These are phyloP conservation scores for Heterodera schachtii DNA, from an alignment of 1,140 invertebrate species.

Conservation along the genomic window DNA sequence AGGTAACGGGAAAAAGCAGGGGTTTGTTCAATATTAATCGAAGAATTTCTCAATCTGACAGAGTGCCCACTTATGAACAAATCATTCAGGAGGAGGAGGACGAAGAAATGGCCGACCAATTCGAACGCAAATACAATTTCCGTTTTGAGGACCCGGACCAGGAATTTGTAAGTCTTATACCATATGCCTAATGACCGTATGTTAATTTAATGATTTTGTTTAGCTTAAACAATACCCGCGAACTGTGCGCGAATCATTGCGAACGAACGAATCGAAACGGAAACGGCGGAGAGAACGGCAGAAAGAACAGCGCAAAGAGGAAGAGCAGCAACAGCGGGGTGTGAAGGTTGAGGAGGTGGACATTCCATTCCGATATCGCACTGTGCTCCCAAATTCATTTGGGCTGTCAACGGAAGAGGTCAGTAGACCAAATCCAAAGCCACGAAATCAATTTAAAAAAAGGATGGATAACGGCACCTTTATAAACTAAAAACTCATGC, in stretches of 20 bases:
- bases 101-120: conserved; percentile 81
- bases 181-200: background rate
- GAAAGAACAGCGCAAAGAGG: conserved; percentile 26
- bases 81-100: conserved; percentile 74
- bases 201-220: background rate
- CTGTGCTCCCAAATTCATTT: conserved; percentile 85
- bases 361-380: conserved; percentile 80
- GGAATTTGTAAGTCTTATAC: conserved; percentile 77
- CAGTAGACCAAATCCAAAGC: conserved; percentile 11
- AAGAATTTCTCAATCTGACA: conserved; percentile 10
- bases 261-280: conserved; percentile 76
- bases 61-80: conserved; percentile 69
- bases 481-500: too few relatives aligned
- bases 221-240: conserved; percentile 85
- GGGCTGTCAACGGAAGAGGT: conserved; percentile 86
- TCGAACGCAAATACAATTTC: conserved; percentile 93
- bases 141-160: conserved; percentile 92
- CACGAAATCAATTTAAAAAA: background rate
- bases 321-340: background rate
- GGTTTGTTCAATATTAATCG: conserved; percentile 8
- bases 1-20: conserved; percentile 41
- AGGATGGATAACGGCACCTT: too few relatives aligned
- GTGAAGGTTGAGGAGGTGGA: conserved; percentile 30
- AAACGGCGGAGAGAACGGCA: conserved; percentile 5
- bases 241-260: conserved; percentile 80